Evolutionary conservation across 2,888 invertebrate genomes (phyloP).

Genomic region (Deilephila porcellus): DNA sequence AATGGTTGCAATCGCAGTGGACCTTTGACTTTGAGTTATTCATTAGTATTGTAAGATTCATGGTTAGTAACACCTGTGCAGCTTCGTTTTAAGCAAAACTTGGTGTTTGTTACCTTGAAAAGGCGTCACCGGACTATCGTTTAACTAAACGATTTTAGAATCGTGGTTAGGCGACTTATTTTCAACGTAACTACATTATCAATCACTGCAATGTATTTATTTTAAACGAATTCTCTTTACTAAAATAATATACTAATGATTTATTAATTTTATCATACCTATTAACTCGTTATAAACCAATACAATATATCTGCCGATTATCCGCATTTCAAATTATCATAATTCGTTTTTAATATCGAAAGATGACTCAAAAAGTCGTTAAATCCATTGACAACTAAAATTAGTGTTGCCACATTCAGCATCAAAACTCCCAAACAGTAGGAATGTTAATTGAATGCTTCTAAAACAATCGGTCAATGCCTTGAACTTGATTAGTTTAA

Average conservation of each 20-base stretch:
- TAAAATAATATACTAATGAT: too few relatives aligned
- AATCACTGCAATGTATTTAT: too few relatives aligned
- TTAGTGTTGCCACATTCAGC: background rate
- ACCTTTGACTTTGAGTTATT: conserved; percentile 20
- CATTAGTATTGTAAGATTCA: conserved; percentile 23
- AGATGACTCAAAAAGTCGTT: background rate
- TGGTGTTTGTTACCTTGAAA: conserved; percentile 1
- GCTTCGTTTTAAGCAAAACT: conserved; percentile 4
- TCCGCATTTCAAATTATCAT: too few relatives aligned
- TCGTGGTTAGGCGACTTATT: background rate
- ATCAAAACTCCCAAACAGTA: background rate
- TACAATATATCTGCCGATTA: too few relatives aligned
- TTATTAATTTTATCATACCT: too few relatives aligned
- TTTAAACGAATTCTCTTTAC: too few relatives aligned
- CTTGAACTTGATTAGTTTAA: conserved; percentile 16
- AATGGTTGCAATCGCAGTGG: conserved; percentile 35
- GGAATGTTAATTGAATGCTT: conserved; percentile 13
- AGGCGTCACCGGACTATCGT: background rate
- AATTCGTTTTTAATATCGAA: background rate
- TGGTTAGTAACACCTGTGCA: background rate
- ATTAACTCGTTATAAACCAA: too few relatives aligned
- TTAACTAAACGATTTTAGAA: background rate
- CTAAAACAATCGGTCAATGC: conserved; percentile 17
- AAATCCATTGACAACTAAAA: background rate
- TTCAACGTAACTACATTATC: too few relatives aligned